phyloP scores from a whole-genome alignment of 2,113 vertebrate species.

The Archocentrus centrarchus region DNA sequence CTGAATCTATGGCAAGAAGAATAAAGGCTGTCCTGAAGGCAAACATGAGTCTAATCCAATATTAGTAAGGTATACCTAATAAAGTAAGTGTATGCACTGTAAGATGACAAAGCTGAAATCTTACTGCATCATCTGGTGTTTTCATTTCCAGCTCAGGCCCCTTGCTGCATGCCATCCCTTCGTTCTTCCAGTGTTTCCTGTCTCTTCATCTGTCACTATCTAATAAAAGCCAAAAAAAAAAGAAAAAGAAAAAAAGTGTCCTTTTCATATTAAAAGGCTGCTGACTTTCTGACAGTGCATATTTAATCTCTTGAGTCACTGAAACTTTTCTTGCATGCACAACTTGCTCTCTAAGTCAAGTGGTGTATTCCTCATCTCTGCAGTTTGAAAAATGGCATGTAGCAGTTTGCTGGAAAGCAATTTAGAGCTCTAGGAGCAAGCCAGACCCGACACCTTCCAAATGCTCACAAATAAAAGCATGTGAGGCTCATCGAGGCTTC shows the following conservation, averaged over 20 bases:
- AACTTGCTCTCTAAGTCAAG: constrained; percentile 34
- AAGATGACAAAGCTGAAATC: too few species aligned
- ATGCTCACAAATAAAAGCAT: constrained; percentile 12
- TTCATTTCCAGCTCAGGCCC: neutral
- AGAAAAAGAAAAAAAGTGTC: neutral
- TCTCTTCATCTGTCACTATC: neutral
- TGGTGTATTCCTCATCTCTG: constrained; percentile 38
- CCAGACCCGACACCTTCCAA: constrained; percentile 36
- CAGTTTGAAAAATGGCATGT: constrained; percentile 58
- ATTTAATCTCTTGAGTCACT: constrained; percentile 41
- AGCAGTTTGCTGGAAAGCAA: constrained; percentile 57
- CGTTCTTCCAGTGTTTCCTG: neutral
- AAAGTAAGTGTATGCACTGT: too few species aligned
- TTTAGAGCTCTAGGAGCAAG: constrained; percentile 46
- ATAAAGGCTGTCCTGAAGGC: too few species aligned
- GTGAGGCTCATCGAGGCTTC: neutral
- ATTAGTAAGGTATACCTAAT: too few species aligned
- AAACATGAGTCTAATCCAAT: too few species aligned
- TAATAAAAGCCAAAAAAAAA: neutral
- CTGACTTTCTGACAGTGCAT: constrained; percentile 23
- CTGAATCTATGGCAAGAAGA: too few species aligned
- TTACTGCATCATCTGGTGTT: neutral
- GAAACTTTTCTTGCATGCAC: constrained; percentile 23
- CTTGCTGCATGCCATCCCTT: neutral
- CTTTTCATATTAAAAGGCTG: constrained; percentile 41